phyloP scores from a whole-genome alignment of 1,140 invertebrate genomes.

The Carposina sasakii region DNA sequence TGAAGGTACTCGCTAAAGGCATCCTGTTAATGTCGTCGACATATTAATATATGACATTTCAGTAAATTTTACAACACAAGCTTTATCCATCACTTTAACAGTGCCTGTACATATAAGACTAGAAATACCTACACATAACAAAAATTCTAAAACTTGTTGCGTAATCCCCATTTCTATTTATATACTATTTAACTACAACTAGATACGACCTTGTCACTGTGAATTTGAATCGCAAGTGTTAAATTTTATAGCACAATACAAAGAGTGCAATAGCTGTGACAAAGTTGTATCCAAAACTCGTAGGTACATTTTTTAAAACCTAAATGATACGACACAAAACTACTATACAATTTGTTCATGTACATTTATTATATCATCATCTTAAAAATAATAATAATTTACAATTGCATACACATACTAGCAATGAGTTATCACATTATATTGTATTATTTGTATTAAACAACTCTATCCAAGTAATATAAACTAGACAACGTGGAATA shows the following conservation, averaged over 20 bases:
- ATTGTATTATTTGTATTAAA: slow-evolving; percentile 44
- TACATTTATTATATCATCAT: slow-evolving; percentile 54
- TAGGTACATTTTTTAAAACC: no score
- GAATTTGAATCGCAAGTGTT: no score
- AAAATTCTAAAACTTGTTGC: no score
- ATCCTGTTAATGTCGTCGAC: no score
- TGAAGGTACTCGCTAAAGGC: slow-evolving; percentile 39
- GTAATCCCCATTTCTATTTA: slow-evolving; percentile 1
- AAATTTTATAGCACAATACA: no score
- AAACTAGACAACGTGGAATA: slow-evolving; percentile 58
- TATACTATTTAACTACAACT: slow-evolving; percentile 10
- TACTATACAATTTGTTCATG: slow-evolving; percentile 49
- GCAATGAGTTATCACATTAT: slow-evolving; percentile 61
- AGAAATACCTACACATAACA: slow-evolving; percentile 12
- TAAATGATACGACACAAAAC: slow-evolving; percentile 50
- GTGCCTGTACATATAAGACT: slow-evolving; percentile 12
- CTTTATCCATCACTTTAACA: slow-evolving; percentile 20
- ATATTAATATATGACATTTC: no score
- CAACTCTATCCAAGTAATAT: slow-evolving; percentile 31
- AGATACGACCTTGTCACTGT: slow-evolving; percentile 8
- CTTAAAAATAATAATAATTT: slow-evolving; percentile 47
- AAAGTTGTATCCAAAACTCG: no score
- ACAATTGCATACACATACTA: slow-evolving; percentile 37
- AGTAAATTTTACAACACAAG: no score
- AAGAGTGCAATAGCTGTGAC: no score